Base-by-base conservation (phyloP, 2,797 vertebrate species). In the Myripristis murdjan region DNA sequence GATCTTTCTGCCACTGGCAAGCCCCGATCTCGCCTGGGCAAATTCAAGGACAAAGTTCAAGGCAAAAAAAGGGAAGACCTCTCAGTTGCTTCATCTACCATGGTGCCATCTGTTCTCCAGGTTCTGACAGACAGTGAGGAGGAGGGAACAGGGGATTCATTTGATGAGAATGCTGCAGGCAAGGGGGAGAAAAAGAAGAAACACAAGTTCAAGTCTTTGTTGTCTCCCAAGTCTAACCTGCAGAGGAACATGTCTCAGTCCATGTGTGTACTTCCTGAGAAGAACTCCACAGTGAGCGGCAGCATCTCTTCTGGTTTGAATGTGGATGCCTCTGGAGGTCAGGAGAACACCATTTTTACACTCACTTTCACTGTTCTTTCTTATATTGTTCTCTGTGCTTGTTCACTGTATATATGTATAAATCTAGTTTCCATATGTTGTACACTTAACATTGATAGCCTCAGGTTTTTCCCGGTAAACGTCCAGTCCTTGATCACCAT, bases 41-140 rank as follows among this genome's bases (percentile, higher is more conserved):
- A 98, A 75, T 89, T 99, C n/a, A 98, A 97, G 78, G 96, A 99
- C 89, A 99, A 97, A 82, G 90, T 99, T 8, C 96, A 95, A 31
- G 96, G 97, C 20, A 98, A 96, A 89, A 95, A 94, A 73, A 95
- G 95, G 82, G 97, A 95, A 0, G 93, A 90, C 0, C 49, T 85
- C 0, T 94, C 93, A 0, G 97, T 98, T 26, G 87, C 95, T 0
- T 79, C 78, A 0, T 96, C 97, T 0, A 93, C 88, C 0, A 86
- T 96, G 41, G 93, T 94, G 48, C 95, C 96, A 2, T 92, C 95
- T 43, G 67, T 86, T 0, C 66, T 64, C 1, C 94, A 95, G 77
- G 95, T 96, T 0, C 81, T 94, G 0, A 96, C 94, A 0, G 98
- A 97, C 91, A 99, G 97, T 0, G n/a, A n/a, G n/a, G 97, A 95